Evolutionary conservation across 2,113 vertebrate genomes (phyloP).

Genomic region (Crotalus tigris): DNA sequence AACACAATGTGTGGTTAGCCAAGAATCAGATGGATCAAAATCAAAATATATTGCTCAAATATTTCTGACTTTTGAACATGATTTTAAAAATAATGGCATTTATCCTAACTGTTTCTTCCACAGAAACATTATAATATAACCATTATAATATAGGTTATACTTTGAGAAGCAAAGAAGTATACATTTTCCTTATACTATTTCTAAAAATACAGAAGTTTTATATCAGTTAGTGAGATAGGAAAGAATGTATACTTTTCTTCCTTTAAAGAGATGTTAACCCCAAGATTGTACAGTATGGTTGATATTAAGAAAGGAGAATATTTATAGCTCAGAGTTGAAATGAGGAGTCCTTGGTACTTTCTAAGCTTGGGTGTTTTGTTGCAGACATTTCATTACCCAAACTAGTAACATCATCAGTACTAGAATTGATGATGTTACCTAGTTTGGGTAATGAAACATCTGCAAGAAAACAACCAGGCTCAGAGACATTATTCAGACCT

Average conservation of each 20-base stretch:
- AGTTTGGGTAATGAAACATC: not conserved
- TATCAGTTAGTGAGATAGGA: not conserved
- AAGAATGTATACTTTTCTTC: not conserved
- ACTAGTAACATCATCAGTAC: not conserved
- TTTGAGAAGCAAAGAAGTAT: not conserved
- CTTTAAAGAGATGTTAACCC: not conserved
- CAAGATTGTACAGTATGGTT: not conserved
- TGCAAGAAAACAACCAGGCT: not conserved
- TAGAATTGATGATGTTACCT: not conserved
- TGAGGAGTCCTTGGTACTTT: not conserved
- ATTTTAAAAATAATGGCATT: not conserved
- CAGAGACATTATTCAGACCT: not conserved
- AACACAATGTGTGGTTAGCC: not conserved
- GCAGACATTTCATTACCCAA: too few relatives aligned
- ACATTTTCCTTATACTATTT: constrained; percentile 27
- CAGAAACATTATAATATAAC: not conserved
- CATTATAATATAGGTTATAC: constrained; percentile 20
- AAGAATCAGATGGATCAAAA: not conserved
- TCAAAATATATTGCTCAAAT: not conserved
- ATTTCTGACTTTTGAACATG: not conserved
- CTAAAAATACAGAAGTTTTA: not conserved
- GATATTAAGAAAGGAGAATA: not conserved
- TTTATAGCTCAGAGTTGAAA: not conserved
- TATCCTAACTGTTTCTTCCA: not conserved
- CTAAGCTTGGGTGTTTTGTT: not conserved